A percentile compares a stretch with the other conserved stretches of the same genome.
phyloP scores from a whole-genome alignment of 1,140 invertebrate species.

The Drosophila sulfurigaster region DNA sequence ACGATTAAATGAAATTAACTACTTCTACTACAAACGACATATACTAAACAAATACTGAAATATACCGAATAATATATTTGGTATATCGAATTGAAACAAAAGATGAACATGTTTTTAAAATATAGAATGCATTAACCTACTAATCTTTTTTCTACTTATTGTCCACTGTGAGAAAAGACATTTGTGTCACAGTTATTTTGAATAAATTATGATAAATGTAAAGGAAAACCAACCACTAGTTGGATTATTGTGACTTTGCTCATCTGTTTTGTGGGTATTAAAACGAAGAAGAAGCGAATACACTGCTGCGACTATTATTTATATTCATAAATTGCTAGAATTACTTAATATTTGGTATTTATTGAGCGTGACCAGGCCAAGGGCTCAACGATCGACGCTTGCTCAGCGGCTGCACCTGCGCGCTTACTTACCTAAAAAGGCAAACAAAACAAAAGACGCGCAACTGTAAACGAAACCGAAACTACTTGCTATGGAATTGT shows the following conservation, averaged over 20 bases:
- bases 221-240: not conserved
- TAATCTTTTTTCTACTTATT: too few relatives aligned
- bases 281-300: constrained; percentile 1
- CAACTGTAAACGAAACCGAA: constrained; percentile 5
- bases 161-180: too few relatives aligned
- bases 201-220: too few relatives aligned
- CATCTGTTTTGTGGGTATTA: not conserved
- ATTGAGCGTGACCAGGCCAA: constrained; percentile 64
- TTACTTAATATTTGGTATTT: constrained; percentile 72
- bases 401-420: constrained; percentile 53
- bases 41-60: too few relatives aligned
- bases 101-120: too few relatives aligned
- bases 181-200: too few relatives aligned
- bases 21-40: too few relatives aligned
- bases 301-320: constrained; percentile 12
- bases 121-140: too few relatives aligned
- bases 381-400: constrained; percentile 8
- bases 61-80: too few relatives aligned
- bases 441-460: constrained; percentile 3
- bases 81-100: too few relatives aligned
- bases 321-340: constrained; percentile 51
- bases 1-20: too few relatives aligned
- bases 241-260: not conserved
- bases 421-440: not conserved
- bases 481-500: too few relatives aligned